phyloP scores from a whole-genome alignment of 1,140 invertebrate genomes.

The Orius laevigatus region DNA sequence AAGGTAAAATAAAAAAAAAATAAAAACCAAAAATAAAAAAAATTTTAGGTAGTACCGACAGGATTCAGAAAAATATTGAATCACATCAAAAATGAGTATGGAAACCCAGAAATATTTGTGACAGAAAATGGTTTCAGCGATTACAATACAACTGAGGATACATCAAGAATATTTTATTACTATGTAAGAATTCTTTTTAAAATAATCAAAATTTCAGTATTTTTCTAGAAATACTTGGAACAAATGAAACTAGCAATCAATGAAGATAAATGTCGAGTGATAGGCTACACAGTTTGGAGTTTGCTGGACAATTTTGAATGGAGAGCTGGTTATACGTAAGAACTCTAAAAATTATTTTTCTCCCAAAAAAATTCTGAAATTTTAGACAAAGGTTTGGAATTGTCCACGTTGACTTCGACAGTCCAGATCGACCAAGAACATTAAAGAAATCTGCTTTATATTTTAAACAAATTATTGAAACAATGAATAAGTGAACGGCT shows the following conservation, averaged over 20 bases:
- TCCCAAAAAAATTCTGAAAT: too few species aligned
- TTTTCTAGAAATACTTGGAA: conserved; percentile 37
- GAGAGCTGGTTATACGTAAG: conserved; percentile 44
- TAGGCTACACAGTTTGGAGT: conserved; percentile 54
- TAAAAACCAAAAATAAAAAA: background rate
- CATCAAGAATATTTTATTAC: too few species aligned
- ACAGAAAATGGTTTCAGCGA: conserved; percentile 17
- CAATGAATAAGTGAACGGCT: too few species aligned
- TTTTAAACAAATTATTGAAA: too few species aligned
- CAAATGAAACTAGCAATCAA: conserved; percentile 45
- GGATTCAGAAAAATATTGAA: conserved; percentile 12
- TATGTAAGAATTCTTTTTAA: background rate
- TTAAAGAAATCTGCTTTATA: conserved; percentile 4
- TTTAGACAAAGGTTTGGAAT: conserved; percentile 11
- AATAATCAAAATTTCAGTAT: background rate
- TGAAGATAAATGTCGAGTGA: conserved; percentile 43
- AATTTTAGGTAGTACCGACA: conserved; percentile 7
- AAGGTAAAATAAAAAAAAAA: background rate
- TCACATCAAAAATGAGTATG: conserved; percentile 12
- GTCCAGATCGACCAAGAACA: conserved; percentile 4
- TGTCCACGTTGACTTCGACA: conserved; percentile 6
- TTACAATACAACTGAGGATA: background rate
- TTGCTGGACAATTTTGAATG: conserved; percentile 71
- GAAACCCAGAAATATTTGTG: conserved; percentile 12
- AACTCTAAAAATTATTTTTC: too few species aligned